These are phyloP conservation scores for Caracal caracal DNA, from an alignment of 2,113 vertebrate genomes.

Conservation along the genomic window DNA sequence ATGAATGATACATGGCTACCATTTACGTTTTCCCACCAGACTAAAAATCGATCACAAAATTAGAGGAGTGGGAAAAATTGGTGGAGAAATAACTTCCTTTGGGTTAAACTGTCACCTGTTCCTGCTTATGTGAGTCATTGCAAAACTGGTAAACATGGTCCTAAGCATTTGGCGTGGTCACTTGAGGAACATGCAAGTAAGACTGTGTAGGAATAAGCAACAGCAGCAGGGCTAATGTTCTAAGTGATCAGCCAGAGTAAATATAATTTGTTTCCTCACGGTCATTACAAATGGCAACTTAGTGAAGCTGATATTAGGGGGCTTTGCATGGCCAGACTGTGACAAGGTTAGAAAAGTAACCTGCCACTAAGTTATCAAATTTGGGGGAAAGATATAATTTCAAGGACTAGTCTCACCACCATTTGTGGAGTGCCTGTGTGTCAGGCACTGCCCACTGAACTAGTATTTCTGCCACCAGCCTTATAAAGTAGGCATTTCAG, in stretches of 20 bases:
- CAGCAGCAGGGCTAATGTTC: slow-evolving; percentile 73
- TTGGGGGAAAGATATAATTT: background rate
- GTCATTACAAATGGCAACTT: slow-evolving; percentile 87
- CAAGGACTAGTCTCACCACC: background rate
- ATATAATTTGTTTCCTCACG: slow-evolving; percentile 87
- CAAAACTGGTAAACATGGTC: slow-evolving; percentile 69
- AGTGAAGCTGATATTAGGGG: slow-evolving; percentile 83
- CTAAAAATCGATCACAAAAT: slow-evolving; percentile 40
- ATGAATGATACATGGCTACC: slow-evolving; percentile 17
- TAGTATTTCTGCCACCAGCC: background rate
- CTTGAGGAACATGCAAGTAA: slow-evolving; percentile 75
- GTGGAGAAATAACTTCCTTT: slow-evolving; percentile 14
- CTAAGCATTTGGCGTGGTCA: slow-evolving; percentile 75
- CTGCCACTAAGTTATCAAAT: background rate
- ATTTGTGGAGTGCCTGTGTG: background rate
- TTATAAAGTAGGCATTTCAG: background rate
- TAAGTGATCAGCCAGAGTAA: slow-evolving; percentile 84
- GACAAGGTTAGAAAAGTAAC: slow-evolving; percentile 38
- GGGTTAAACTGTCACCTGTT: background rate
- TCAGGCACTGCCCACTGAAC: background rate
- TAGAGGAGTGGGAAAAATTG: slow-evolving; percentile 18
- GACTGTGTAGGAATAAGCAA: slow-evolving; percentile 74
- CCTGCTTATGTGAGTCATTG: slow-evolving; percentile 66
- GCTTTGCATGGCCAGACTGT: slow-evolving; percentile 70
- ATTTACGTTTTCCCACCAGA: slow-evolving; percentile 53